phyloP scores from a whole-genome alignment of 1,140 invertebrate species.

The Steinernema khuongi region DNA sequence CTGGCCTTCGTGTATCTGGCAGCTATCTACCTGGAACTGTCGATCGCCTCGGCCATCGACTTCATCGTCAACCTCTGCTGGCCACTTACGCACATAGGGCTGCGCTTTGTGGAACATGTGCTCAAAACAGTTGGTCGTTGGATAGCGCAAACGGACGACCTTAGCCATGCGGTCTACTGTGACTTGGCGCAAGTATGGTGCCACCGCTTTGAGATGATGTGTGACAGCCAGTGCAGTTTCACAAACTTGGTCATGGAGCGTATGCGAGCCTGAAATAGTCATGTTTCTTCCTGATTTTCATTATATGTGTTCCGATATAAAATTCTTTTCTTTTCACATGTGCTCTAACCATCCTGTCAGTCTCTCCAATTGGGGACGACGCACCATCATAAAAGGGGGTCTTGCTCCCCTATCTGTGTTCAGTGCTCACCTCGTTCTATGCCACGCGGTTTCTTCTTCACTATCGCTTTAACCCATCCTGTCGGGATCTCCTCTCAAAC shows the following conservation, averaged over 20 bases:
- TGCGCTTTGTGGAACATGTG: neutral
- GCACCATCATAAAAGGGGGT: too few relatives aligned
- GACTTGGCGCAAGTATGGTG: constrained; percentile 16
- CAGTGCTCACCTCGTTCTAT: too few relatives aligned
- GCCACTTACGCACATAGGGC: neutral
- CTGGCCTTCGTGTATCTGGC: neutral
- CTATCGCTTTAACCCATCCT: too few relatives aligned
- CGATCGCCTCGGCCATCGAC: neutral
- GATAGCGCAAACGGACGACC: constrained; percentile 13
- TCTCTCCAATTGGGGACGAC: too few relatives aligned
- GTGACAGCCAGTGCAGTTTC: constrained; percentile 19
- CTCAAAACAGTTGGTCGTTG: neutral
- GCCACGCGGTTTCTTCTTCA: too few relatives aligned
- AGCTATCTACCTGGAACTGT: neutral
- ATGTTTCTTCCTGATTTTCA: too few relatives aligned
- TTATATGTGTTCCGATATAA: too few relatives aligned
- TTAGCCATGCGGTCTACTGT: constrained; percentile 21
- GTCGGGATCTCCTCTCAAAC: too few relatives aligned
- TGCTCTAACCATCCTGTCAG: too few relatives aligned
- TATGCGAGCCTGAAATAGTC: constrained; percentile 16
- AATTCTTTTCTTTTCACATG: too few relatives aligned
- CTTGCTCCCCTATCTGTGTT: too few relatives aligned
- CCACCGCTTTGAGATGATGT: constrained; percentile 20
- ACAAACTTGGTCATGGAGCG: constrained; percentile 21
- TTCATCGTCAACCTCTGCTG: neutral